phyloP scores from a whole-genome alignment of 2,888 invertebrate species.

The Achlya flavicornis region DNA sequence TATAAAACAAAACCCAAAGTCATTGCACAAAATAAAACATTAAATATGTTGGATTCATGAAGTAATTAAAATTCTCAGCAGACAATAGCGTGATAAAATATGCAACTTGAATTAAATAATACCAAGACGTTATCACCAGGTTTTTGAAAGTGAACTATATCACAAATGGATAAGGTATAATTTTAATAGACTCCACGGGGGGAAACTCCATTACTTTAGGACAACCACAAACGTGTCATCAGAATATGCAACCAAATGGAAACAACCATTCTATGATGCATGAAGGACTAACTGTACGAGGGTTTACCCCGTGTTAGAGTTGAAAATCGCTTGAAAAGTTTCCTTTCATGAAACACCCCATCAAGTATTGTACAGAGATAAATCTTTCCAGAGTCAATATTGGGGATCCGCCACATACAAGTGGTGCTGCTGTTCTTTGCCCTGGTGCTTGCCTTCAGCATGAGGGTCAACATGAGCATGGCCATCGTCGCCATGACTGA shows the following conservation, averaged over 20 bases:
- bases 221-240: not conserved
- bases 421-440: slow-evolving; percentile 82
- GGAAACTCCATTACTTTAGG: not conserved
- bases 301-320: not conserved
- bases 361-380: not conserved
- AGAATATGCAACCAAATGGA: not conserved
- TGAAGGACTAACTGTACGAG: not conserved
- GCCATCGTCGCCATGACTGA: slow-evolving; percentile 87
- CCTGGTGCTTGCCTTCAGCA: slow-evolving; percentile 82
- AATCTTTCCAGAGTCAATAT: slow-evolving; percentile 60
- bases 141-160: not conserved
- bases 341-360: too few relatives aligned
- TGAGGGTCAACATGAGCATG: slow-evolving; percentile 86
- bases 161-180: not conserved
- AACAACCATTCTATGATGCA: not conserved
- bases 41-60: too few relatives aligned
- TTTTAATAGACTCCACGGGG: not conserved
- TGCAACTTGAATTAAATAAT: not conserved
- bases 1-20: too few relatives aligned
- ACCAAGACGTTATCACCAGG: not conserved
- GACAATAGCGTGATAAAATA: not conserved
- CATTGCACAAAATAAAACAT: too few relatives aligned
- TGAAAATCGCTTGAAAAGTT: not conserved
- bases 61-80: not conserved
- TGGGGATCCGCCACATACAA: slow-evolving; percentile 85